phyloP scores from a whole-genome alignment of 1,140 invertebrate species.

The Melanaphis sacchari region DNA sequence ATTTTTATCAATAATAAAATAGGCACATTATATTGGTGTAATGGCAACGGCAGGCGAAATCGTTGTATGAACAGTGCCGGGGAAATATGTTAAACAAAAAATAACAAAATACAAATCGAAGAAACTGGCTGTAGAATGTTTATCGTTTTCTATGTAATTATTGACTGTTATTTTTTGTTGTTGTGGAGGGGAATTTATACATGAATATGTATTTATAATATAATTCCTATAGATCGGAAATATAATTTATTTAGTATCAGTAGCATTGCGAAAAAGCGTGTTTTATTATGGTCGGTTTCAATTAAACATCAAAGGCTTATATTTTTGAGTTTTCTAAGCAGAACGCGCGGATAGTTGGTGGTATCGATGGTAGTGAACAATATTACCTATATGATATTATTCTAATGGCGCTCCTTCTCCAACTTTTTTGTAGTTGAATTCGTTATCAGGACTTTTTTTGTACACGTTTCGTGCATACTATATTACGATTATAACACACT shows the following conservation, averaged over 20 bases:
- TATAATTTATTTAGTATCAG: background rate
- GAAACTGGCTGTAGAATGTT: background rate
- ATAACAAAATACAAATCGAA: background rate
- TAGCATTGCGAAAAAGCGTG: background rate
- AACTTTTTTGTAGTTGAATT: background rate
- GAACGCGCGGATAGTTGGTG: no score
- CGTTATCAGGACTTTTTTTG: background rate
- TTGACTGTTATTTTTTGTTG: background rate
- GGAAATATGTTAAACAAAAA: background rate
- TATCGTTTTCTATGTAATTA: background rate
- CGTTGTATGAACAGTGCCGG: background rate
- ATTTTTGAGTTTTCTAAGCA: no score
- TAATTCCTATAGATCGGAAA: background rate
- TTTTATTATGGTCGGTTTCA: background rate
- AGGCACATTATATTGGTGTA: background rate
- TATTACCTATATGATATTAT: background rate
- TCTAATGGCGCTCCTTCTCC: background rate
- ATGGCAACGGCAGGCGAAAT: background rate
- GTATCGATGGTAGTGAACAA: background rate
- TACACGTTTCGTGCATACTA: no score
- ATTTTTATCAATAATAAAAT: background rate
- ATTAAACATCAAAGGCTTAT: background rate
- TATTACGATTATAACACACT: background rate
- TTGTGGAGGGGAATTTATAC: background rate
- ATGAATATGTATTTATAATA: background rate